phyloP scores from a whole-genome alignment of 2,888 invertebrate species.

The Eucriotettix oculatus region DNA sequence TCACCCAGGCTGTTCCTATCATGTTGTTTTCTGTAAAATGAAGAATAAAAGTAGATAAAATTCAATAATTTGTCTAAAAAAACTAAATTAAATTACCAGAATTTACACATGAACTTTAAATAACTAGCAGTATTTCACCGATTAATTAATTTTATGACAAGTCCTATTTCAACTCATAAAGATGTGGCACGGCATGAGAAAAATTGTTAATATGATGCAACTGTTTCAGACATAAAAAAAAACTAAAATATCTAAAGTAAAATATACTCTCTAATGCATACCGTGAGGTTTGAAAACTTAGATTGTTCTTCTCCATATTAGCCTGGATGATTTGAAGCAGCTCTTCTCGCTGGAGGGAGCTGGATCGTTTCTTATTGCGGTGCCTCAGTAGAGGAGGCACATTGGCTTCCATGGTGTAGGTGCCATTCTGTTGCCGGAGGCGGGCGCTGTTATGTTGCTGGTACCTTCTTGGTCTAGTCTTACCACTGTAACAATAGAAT shows the following conservation, averaged over 20 bases:
- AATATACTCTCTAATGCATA: conserved; percentile 23
- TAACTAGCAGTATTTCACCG: no score
- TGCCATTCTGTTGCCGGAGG: conserved; percentile 21
- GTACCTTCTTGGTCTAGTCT: conserved; percentile 10
- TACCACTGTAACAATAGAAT: not conserved
- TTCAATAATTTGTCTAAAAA: no score
- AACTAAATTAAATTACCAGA: no score
- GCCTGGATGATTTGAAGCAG: conserved; percentile 74
- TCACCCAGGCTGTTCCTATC: conserved; percentile 10
- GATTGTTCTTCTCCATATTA: conserved; percentile 80
- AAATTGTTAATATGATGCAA: not conserved
- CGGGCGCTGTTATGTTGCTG: conserved; percentile 23
- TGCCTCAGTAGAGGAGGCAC: conserved; percentile 17
- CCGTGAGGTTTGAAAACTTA: conserved; percentile 71
- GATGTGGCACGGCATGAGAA: no score
- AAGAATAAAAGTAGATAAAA: no score
- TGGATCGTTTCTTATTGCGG: conserved; percentile 43
- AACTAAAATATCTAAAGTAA: conserved; percentile 1
- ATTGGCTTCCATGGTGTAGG: conserved; percentile 1
- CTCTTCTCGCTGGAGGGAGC: conserved; percentile 63
- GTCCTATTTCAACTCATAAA: no score
- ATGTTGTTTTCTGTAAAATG: conserved; percentile 9
- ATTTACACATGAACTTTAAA: no score
- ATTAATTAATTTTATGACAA: no score
- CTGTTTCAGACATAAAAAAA: not conserved